These are phyloP conservation scores for Drosophila tani DNA, from an alignment of 1,140 invertebrate species.

Conservation along the genomic window DNA sequence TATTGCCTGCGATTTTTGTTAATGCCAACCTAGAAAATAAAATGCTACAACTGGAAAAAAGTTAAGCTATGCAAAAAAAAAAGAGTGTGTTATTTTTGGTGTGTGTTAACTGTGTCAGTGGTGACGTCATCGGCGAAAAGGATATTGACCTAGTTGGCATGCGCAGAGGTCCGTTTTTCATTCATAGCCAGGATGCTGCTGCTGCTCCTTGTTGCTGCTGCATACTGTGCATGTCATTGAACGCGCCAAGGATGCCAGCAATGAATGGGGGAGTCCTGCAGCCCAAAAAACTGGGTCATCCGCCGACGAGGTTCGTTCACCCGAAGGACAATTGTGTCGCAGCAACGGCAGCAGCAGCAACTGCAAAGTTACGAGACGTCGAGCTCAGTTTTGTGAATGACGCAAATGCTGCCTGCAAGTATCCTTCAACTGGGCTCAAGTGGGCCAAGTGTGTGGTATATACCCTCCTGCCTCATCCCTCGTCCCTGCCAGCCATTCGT, in stretches of 20 bases:
- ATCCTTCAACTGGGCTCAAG: constrained; percentile 47
- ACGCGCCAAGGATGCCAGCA: constrained; percentile 52
- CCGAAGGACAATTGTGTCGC: constrained; percentile 73
- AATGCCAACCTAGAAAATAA: constrained; percentile 54
- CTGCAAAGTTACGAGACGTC: constrained; percentile 41
- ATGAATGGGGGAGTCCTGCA: constrained; percentile 58
- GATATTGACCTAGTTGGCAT: constrained; percentile 76
- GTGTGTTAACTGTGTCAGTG: constrained; percentile 65
- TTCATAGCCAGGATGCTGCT: constrained; percentile 51
- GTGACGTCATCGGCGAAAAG: constrained; percentile 69
- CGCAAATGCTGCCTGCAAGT: constrained; percentile 58
- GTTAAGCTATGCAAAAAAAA: constrained; percentile 31
- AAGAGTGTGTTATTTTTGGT: constrained; percentile 1
- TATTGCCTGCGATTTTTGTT: constrained; percentile 73
- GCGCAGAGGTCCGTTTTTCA: constrained; percentile 67
- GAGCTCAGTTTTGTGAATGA: constrained; percentile 58
- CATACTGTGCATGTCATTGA: constrained; percentile 39
- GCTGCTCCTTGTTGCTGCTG: constrained; percentile 11
- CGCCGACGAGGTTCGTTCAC: constrained; percentile 64
- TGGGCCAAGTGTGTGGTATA: constrained; percentile 30
- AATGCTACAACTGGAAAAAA: constrained; percentile 29
- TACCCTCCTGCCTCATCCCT: neutral
- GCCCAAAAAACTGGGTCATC: constrained; percentile 67
- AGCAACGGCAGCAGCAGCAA: constrained; percentile 15
- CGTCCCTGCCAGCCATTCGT: constrained; percentile 23